phyloP scores from a whole-genome alignment of 2,888 invertebrate species.

The Agrochola macilenta region DNA sequence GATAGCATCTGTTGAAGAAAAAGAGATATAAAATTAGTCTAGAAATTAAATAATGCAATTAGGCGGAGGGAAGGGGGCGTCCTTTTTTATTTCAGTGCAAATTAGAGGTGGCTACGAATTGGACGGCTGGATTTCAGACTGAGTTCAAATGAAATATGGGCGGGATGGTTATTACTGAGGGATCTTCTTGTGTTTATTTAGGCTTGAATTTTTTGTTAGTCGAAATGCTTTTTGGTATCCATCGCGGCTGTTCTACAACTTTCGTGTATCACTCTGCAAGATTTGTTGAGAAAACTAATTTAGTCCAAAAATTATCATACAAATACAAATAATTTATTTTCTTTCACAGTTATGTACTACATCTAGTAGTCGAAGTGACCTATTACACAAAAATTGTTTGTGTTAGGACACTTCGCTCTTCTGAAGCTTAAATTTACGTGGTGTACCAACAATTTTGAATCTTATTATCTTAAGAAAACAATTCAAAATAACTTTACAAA shows the following conservation, averaged over 20 bases:
- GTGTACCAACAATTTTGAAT: too few species aligned
- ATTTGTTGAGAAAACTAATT: not conserved
- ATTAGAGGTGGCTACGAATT: slow-evolving; percentile 46
- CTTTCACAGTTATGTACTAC: too few species aligned
- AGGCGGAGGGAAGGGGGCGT: slow-evolving; percentile 35
- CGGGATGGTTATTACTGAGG: slow-evolving; percentile 7
- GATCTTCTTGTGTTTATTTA: slow-evolving; percentile 5
- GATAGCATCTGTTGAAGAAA: slow-evolving; percentile 48
- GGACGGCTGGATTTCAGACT: slow-evolving; percentile 46
- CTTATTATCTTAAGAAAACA: too few species aligned
- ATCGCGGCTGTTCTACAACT: not conserved
- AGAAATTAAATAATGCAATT: slow-evolving; percentile 66
- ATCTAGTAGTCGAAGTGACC: too few species aligned
- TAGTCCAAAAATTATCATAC: not conserved
- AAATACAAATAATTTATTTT: too few species aligned
- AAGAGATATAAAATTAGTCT: slow-evolving; percentile 62
- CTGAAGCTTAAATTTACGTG: too few species aligned
- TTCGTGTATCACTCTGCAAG: not conserved
- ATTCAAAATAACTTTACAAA: too few species aligned
- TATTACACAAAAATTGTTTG: too few species aligned
- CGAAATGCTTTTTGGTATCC: not conserved
- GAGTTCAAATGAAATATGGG: slow-evolving; percentile 37
- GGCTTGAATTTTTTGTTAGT: not conserved
- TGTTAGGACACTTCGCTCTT: too few species aligned
- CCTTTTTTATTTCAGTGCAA: slow-evolving; percentile 56